Conservation (phyloP, 2,797 vertebrate species). For the Lycodopsis pacificus region DNA sequence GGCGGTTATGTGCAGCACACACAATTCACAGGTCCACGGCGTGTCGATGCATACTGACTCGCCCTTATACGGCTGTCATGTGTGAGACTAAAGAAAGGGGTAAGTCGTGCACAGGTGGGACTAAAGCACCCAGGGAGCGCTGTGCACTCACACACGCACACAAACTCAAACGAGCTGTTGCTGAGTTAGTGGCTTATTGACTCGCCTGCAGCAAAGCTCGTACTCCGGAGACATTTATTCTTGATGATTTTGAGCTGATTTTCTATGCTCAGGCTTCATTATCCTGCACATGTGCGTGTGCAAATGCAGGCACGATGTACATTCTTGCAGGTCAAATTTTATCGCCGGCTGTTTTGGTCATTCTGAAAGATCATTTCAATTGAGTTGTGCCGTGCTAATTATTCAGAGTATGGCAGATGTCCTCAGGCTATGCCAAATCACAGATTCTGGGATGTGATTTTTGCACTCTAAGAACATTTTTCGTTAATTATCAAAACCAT, state of each 20-base stretch:
- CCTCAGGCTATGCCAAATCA: conserved; percentile 34
- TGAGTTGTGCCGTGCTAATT: conserved; percentile 55
- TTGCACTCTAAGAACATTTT: conserved; percentile 19
- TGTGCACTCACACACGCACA: neutral
- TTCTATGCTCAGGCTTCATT: conserved; percentile 12
- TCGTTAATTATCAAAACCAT: neutral
- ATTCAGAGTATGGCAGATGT: conserved; percentile 45
- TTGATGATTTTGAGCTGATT: neutral
- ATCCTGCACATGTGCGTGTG: neutral
- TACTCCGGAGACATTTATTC: conserved; percentile 5
- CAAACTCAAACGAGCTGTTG: conserved; percentile 7
- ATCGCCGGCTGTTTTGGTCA: conserved; percentile 14
- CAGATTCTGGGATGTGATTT: conserved; percentile 24
- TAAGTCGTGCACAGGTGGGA: conserved; percentile 45
- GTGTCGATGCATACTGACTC: conserved; percentile 61
- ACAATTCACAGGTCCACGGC: conserved; percentile 59
- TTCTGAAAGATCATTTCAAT: conserved; percentile 46
- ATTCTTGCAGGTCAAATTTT: conserved; percentile 22
- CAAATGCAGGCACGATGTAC: conserved; percentile 5
- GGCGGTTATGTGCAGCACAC: conserved; percentile 26
- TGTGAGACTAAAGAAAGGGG: conserved; percentile 46
- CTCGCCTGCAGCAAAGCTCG: conserved; percentile 19
- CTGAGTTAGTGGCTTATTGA: conserved; percentile 8
- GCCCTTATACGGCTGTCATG: conserved; percentile 32
- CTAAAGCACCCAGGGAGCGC: conserved; percentile 1